Percentiles rank a stretch among this genome's conserved stretches.
phyloP scores from a whole-genome alignment of 2,888 invertebrate genomes.

The Ennomos quercinarius region DNA sequence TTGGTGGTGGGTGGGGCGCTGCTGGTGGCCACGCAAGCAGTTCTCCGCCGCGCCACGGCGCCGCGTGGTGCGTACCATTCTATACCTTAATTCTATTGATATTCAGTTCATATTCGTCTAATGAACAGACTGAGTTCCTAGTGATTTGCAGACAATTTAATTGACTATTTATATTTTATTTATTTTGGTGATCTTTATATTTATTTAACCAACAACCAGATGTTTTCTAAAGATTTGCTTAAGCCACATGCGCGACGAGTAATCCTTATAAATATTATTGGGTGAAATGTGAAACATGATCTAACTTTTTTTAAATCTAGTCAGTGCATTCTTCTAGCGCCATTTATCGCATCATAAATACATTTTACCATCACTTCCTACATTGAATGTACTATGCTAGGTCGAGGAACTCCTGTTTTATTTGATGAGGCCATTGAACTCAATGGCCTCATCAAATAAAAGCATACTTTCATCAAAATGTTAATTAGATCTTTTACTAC shows the following conservation, averaged over 20 bases:
- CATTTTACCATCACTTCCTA: slow-evolving; percentile 4
- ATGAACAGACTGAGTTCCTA: neutral
- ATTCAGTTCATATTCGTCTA: slow-evolving; percentile 12
- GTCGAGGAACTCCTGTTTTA: slow-evolving; percentile 4
- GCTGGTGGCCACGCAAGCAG: slow-evolving; percentile 93
- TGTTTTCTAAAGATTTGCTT: neutral
- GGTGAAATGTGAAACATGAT: neutral
- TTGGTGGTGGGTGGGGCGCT: slow-evolving; percentile 94
- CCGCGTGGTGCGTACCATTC: slow-evolving; percentile 88
- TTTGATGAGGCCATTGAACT: no score
- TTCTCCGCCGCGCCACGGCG: slow-evolving; percentile 88
- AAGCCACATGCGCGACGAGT: neutral
- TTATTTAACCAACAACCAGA: no score
- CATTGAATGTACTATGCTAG: slow-evolving; percentile 6
- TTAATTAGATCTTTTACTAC: no score
- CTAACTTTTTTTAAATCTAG: neutral
- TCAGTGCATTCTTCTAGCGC: neutral
- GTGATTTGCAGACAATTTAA: no score
- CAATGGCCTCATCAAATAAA: no score
- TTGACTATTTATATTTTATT: no score
- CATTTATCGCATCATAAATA: slow-evolving; percentile 1
- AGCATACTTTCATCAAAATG: no score
- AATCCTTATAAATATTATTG: neutral
- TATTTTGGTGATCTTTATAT: no score
- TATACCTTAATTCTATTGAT: slow-evolving; percentile 19